Base-by-base conservation (phyloP, 2,113 vertebrate species). In the Zosterops hypoxanthus region DNA sequence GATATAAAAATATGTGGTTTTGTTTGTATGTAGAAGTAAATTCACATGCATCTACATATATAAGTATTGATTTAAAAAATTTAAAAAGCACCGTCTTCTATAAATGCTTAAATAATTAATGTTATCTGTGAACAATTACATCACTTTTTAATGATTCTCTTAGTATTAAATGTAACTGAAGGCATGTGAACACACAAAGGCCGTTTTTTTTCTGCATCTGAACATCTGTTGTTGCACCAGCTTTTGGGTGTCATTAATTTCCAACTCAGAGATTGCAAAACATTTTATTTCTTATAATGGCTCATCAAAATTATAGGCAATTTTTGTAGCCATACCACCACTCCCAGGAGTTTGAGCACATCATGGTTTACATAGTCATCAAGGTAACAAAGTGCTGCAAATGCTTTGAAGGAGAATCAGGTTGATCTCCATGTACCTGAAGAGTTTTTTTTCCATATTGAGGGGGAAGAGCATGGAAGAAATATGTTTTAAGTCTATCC, bases 191-290 rank as follows among this genome's bases (percentile, higher is more conserved):
- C 22, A 50, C 42, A 44, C 50, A 72, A 70, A 92, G 41, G 11
- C 64, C 13, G 19, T 93, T 92, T 73, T 66, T 39, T 70, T 59
- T 52, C 57, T 60, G 42, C 24, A 52, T 87, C 39, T 76, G 78
- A 96, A 92, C 88, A 94, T 88, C 80, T 93, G 86, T n/a, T 83
- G 39, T 70, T 86, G 19, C 39, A 88, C 22, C 56, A 88, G 68
- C 52, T 92, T 92, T 77, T 78, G 64, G 33, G 64, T 88, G 52
- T 70, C 72, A 88, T 90, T 92, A 92, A 80, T 95, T 92, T 94
- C 33, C 33, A 46, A n/a, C 60, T 81, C 88, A 75, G 15, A 77
- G n/a, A 82, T 65, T 80, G 63, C 28, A 64, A 95, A 96, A 88
- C 25, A 57, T 85, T 82, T 25, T 17, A 60, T 96, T 95, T 90